Base-by-base conservation (phyloP, 1,140 invertebrate species). In the Chionoecetes opilio region DNA sequence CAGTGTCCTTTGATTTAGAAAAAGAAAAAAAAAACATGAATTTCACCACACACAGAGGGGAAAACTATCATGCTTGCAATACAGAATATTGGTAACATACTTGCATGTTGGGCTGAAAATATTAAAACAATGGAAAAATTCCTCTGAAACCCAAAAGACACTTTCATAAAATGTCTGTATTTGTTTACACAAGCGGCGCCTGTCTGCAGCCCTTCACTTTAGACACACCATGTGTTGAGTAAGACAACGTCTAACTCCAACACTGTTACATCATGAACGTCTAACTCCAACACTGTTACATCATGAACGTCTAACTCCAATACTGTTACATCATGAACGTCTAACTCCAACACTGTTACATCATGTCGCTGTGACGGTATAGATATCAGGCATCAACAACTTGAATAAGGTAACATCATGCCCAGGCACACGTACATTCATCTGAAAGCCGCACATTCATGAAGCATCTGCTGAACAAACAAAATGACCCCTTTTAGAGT, bases 41-140 rank as follows among this genome's bases (percentile, higher is more conserved):
- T 63, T 6, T 63, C 53, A 63, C 21, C 8, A 21, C 9, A 63
- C 53, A 9, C 6, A 6, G 2, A 63, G 21, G 21, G 9, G 21
- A 63, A 63, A 21, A 11, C 63, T 53, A 75, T 75, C 63, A 75
- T 75, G 63, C 26, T 75, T 75, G 0, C 63, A 21, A 75, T 2
- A n/a, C 63, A 75, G 21, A 90, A 41, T 46, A 38, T 41, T 29
- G 29, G 29, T 38, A 90, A 90, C 37, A 90, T 75, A 75, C 63
- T 75, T 75, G 63, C n/a, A 5, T 75, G 2, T 11, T n/a, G 21
- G 6, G 6, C n/a, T 75, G 63, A 75, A n/a, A 75, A 75, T 5
- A n/a, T 21, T 8, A 75, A 75, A 75, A 75, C 0, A 8, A n/a
- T 9, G 11, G 6, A 75, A 75, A 0, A 75, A 75, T 3, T 75